Base-by-base conservation (phyloP, 2,888 invertebrate species). In the Perizoma affinitatum region DNA sequence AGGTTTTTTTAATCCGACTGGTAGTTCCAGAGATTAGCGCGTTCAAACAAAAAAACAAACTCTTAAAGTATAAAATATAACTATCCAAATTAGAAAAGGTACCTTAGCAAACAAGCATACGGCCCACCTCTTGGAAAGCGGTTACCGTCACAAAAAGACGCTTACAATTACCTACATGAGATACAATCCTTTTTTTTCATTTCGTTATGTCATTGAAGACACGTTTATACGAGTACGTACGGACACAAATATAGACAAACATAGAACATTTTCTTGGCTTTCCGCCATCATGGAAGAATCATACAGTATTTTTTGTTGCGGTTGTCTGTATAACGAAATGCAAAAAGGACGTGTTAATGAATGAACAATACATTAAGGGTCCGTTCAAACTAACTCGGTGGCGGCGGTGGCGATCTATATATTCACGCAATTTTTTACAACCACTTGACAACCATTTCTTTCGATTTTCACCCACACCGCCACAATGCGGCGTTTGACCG, bases 221-320 rank as follows among this genome's bases (percentile, higher is more conserved):
- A 22, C 43, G 48, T 42, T 49, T 33, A 43, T 49, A 22, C 3
- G 5, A 42, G 4, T 22, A n/a, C 9, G 5, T 6, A 48, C 10
- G 33, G 10, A 36, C 5, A 11, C 7, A 36, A 6, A 48, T 4
- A 10, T 36, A 48, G 48, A 35, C 35, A 41, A 35, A 36, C 40
- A 44, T 4, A 52, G 10, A 48, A 47, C 44, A 35, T 10, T 34
- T 47, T 56, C 44, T 61, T 61, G 61, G 61, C 56, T 40, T 22
- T 11, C 44, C 11, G 61, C 56, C 61, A 61, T 48, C n/a, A 10
- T 4, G 36, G 5, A 40, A 50, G 38, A 50, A 36, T 22, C 22
- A 50, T 40, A 44, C 7, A 6, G 22, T 42, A 42, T 22, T 42
- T 49, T 36, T 55, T 44, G 6, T 35, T 10, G n/a, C 36, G 4